These are phyloP conservation scores for Cinclus cinclus DNA, from an alignment of 2,113 vertebrate genomes.

Conservation along the genomic window DNA sequence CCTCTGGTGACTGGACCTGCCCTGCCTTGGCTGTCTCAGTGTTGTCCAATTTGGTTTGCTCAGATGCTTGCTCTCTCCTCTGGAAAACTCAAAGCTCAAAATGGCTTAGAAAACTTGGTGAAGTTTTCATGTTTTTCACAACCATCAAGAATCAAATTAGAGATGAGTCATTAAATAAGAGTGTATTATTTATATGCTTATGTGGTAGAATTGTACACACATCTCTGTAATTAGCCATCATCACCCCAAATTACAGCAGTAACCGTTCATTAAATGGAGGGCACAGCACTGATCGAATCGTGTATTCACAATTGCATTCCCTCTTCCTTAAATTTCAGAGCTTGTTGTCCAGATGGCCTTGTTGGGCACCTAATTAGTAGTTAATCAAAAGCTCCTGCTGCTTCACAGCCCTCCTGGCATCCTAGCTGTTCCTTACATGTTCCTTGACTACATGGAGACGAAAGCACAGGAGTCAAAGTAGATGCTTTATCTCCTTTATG, in stretches of 20 bases:
- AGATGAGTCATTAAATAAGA: neutral
- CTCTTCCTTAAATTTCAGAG: conserved; percentile 16
- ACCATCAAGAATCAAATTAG: neutral
- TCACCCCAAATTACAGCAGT: neutral
- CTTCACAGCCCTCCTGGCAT: conserved; percentile 18
- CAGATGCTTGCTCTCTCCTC: neutral
- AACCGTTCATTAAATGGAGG: neutral
- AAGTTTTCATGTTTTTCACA: neutral
- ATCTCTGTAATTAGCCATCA: neutral
- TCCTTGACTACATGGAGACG: neutral
- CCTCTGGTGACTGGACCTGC: neutral
- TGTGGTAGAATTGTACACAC: neutral
- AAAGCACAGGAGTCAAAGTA: neutral
- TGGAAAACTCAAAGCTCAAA: neutral
- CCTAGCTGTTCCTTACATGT: neutral
- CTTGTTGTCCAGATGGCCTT: conserved; percentile 27
- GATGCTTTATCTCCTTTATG: neutral
- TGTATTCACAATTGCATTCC: neutral
- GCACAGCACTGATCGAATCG: fast-evolving
- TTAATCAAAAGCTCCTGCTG: conserved; percentile 46
- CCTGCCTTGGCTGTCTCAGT: neutral
- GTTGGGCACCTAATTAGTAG: conserved; percentile 37
- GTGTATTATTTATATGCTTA: neutral
- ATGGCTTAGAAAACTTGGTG: neutral
- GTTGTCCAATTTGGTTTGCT: neutral